These are phyloP conservation scores for Drosophila prolongata DNA, from an alignment of 2,888 invertebrate genomes.

Conservation along the genomic window DNA sequence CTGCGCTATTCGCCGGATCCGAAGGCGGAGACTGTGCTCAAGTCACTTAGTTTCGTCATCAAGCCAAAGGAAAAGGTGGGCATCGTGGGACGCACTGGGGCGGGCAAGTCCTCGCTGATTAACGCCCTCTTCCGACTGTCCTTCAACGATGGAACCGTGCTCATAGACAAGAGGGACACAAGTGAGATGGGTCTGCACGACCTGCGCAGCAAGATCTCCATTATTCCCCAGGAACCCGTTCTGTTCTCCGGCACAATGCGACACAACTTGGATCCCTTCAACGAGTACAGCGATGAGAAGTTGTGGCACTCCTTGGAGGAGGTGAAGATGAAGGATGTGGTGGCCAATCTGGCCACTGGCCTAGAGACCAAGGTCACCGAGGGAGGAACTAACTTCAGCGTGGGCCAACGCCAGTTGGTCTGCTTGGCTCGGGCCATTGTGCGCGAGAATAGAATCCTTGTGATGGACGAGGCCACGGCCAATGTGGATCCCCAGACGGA, in stretches of 20 bases:
- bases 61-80: slow-evolving; percentile 88
- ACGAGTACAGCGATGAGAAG: slow-evolving; percentile 90
- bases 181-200: slow-evolving; percentile 89
- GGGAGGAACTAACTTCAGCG: slow-evolving; percentile 92
- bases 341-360: slow-evolving; percentile 88
- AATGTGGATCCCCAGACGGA: slow-evolving; percentile 96
- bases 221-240: slow-evolving; percentile 85
- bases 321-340: slow-evolving; percentile 87
- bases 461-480: slow-evolving; percentile 96
- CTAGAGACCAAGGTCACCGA: slow-evolving; percentile 90
- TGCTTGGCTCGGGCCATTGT: slow-evolving; percentile 95
- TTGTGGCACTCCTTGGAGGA: slow-evolving; percentile 94
- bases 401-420: slow-evolving; percentile 95
- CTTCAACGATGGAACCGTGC: slow-evolving; percentile 90
- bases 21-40: slow-evolving; percentile 90
- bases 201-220: slow-evolving; percentile 89
- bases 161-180: slow-evolving; percentile 92
- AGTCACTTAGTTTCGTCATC: slow-evolving; percentile 88
- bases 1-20: slow-evolving; percentile 88
- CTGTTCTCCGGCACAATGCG: slow-evolving; percentile 94
- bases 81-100: slow-evolving; percentile 91
- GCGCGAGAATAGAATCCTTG: slow-evolving; percentile 93
- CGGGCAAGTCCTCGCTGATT: slow-evolving; percentile 90
- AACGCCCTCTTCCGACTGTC: slow-evolving; percentile 92
- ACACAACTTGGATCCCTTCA: slow-evolving; percentile 95